Conservation (phyloP, 2,888 invertebrate genomes). For the Tiphia femorata region DNA sequence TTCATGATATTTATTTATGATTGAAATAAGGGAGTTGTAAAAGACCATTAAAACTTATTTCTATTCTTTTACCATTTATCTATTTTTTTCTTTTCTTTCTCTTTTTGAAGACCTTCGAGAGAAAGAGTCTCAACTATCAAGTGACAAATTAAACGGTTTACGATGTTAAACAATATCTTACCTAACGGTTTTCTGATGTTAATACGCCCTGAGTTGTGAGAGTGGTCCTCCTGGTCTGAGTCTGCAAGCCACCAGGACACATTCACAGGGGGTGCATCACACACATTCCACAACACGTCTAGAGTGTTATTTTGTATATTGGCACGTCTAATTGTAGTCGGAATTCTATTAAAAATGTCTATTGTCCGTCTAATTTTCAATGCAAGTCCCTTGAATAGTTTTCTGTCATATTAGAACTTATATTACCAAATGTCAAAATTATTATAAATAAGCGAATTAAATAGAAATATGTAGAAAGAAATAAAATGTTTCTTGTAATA, state of each 20-base stretch:
- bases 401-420: too few relatives aligned
- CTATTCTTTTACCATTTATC: background rate
- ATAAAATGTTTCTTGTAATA: background rate
- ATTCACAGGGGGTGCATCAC: constrained; percentile 68
- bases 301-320: constrained; percentile 56
- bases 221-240: constrained; percentile 69
- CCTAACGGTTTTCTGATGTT: constrained; percentile 74
- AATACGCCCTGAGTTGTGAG: constrained; percentile 65
- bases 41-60: background rate
- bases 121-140: too few relatives aligned
- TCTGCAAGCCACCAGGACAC: constrained; percentile 67
- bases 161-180: constrained; percentile 66
- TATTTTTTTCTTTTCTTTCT: background rate
- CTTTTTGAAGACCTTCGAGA: too few relatives aligned
- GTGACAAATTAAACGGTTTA: too few relatives aligned
- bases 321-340: constrained; percentile 33
- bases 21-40: background rate
- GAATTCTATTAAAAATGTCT: constrained; percentile 19
- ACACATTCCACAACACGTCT: constrained; percentile 68
- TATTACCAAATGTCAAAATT: too few relatives aligned
- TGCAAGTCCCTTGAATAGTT: background rate
- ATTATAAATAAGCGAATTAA: background rate
- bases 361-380: constrained; percentile 7
- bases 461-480: background rate
- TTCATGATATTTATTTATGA: background rate